These are phyloP conservation scores for Rousettus leschenaultii DNA, from an alignment of 2,113 vertebrate genomes.

Conservation along the genomic window DNA sequence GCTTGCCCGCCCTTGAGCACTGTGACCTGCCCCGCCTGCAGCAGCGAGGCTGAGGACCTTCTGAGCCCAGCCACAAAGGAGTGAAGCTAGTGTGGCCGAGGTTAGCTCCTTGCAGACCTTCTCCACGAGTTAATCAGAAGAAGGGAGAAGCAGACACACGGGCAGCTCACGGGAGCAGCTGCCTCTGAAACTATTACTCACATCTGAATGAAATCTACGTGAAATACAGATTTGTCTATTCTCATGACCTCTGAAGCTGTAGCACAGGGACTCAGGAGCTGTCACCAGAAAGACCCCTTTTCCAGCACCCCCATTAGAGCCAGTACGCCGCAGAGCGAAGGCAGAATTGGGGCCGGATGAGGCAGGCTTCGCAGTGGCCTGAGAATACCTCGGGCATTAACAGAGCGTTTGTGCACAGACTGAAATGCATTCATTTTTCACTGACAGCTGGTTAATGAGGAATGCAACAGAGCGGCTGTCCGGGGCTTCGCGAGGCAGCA, in stretches of 20 bases:
- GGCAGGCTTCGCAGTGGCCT: slow-evolving; percentile 63
- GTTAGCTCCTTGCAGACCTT: neutral
- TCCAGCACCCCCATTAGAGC: neutral
- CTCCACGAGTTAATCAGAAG: too few relatives aligned
- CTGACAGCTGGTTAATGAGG: slow-evolving; percentile 76
- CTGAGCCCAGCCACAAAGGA: accelerated
- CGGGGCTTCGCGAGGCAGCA: slow-evolving; percentile 24
- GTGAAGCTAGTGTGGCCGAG: accelerated
- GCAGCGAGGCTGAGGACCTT: neutral
- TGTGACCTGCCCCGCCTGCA: neutral
- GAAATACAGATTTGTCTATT: too few relatives aligned
- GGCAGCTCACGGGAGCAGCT: neutral
- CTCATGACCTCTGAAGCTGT: neutral
- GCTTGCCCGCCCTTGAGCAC: neutral
- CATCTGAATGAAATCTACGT: accelerated
- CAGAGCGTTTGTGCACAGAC: slow-evolving; percentile 66
- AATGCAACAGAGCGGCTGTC: slow-evolving; percentile 59
- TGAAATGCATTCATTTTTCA: slow-evolving; percentile 72
- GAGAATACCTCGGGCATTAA: slow-evolving; percentile 70
- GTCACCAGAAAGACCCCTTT: neutral
- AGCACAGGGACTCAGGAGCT: too few relatives aligned
- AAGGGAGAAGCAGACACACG: neutral
- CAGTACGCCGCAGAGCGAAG: slow-evolving; percentile 28
- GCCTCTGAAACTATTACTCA: accelerated
- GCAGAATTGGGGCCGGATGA: neutral